phyloP scores from a whole-genome alignment of 2,888 invertebrate species.

The Syritta pipiens region DNA sequence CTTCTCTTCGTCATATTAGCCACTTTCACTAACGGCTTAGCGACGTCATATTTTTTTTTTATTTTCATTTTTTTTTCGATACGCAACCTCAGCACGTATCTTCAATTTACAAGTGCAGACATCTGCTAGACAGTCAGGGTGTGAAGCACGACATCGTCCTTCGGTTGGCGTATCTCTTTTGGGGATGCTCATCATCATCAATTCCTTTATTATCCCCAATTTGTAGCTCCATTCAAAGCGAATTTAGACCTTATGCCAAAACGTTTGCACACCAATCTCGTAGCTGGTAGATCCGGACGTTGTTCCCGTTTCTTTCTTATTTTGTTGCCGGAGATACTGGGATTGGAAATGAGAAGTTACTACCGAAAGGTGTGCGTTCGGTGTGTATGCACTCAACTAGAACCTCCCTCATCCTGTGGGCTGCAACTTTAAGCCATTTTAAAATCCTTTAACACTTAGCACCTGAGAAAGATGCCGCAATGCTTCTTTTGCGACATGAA shows the following conservation, averaged over 20 bases:
- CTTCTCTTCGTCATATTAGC: slow-evolving; percentile 5
- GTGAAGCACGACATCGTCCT: slow-evolving; percentile 10
- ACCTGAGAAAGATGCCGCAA: slow-evolving; percentile 26
- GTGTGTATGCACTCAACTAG: slow-evolving; percentile 33
- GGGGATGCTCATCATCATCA: slow-evolving; percentile 68
- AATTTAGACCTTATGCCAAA: slow-evolving; percentile 70
- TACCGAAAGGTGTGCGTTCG: slow-evolving; percentile 11
- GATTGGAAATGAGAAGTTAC: slow-evolving; percentile 37
- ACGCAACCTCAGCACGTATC: slow-evolving; percentile 51
- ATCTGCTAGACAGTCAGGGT: slow-evolving; percentile 43
- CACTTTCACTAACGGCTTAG: slow-evolving; percentile 21
- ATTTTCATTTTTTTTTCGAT: not conserved
- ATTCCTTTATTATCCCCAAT: slow-evolving; percentile 73
- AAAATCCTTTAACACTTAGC: slow-evolving; percentile 51
- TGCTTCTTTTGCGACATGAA: slow-evolving; percentile 46
- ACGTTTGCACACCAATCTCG: slow-evolving; percentile 56
- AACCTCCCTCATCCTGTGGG: slow-evolving; percentile 44
- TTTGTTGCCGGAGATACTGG: slow-evolving; percentile 27
- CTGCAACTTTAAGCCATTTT: slow-evolving; percentile 51
- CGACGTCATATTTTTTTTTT: not conserved
- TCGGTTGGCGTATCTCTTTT: not conserved
- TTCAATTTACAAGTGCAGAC: slow-evolving; percentile 51
- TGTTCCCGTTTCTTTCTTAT: slow-evolving; percentile 14
- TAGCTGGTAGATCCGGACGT: slow-evolving; percentile 20
- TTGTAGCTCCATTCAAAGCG: slow-evolving; percentile 72